Conservation (phyloP, 2,797 vertebrate genomes). For the Manis javanica region DNA sequence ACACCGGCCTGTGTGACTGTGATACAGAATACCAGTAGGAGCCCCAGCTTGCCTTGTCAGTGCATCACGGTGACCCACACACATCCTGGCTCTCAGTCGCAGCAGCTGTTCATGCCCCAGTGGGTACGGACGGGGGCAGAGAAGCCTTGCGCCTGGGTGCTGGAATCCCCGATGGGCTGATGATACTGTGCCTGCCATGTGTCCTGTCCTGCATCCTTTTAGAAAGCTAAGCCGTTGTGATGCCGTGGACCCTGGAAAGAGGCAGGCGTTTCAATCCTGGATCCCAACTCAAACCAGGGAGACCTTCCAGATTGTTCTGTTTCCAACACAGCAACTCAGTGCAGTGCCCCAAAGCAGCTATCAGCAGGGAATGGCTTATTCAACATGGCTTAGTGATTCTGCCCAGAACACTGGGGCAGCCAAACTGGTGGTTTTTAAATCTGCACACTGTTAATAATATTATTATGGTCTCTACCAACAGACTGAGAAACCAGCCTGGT, state of each 20-base stretch:
- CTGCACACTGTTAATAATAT: rapidly evolving
- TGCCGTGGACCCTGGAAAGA: rapidly evolving
- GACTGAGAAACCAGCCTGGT: background rate
- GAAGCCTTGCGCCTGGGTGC: background rate
- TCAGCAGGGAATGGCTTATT: no score
- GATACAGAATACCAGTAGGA: background rate
- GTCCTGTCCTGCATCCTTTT: background rate
- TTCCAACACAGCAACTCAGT: background rate
- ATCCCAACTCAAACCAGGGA: background rate
- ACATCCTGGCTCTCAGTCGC: background rate
- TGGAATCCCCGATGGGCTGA: background rate
- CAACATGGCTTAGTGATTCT: rapidly evolving
- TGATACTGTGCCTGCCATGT: rapidly evolving
- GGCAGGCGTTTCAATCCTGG: background rate
- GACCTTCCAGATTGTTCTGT: background rate
- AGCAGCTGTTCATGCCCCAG: background rate
- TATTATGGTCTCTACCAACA: background rate
- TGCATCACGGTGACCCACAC: background rate
- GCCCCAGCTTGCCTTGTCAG: background rate
- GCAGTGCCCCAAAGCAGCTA: rapidly evolving
- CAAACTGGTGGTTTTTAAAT: background rate
- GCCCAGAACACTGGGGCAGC: background rate
- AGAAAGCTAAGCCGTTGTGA: no score
- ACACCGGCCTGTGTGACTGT: background rate
- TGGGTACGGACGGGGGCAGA: background rate